These are phyloP conservation scores for Epizoanthus rinbou DNA, from an alignment of 92 coral and sea anemone genomes.

Conservation along the genomic window DNA sequence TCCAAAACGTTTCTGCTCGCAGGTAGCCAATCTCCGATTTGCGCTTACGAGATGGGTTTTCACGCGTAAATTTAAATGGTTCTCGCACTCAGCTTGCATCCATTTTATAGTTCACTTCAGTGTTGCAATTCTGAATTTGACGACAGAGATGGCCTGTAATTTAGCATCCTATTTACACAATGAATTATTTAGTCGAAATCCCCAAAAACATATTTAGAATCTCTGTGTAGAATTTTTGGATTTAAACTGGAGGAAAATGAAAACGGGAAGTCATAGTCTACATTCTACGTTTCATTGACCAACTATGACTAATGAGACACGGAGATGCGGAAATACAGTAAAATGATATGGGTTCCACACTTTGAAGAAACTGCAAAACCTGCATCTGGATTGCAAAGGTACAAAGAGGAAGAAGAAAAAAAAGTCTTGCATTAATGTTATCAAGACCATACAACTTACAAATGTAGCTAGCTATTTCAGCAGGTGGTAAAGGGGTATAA, in stretches of 20 bases:
- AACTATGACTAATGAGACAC: too few species aligned
- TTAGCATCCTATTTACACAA: not conserved
- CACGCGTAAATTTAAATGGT: not conserved
- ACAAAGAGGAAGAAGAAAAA: not conserved
- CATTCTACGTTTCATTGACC: not conserved
- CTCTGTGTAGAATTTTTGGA: not conserved
- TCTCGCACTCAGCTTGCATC: too few species aligned
- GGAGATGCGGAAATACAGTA: not conserved
- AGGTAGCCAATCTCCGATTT: not conserved
- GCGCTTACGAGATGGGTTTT: not conserved
- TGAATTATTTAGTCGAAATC: not conserved
- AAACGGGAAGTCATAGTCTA: not conserved
- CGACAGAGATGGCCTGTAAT: not conserved
- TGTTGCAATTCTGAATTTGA: not conserved
- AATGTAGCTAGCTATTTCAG: too few species aligned
- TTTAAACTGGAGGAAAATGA: not conserved
- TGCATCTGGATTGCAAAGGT: not conserved
- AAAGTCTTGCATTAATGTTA: too few species aligned
- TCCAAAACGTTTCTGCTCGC: not conserved
- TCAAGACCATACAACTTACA: too few species aligned
- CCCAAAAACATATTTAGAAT: not conserved
- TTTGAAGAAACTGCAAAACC: not conserved
- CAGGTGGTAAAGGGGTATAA: too few species aligned
- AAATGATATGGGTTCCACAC: not conserved
- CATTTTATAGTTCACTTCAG: too few species aligned